Percentiles rank a stretch among this genome's conserved stretches.
These are phyloP conservation scores for Monodelphis domestica DNA, from an alignment of 2,797 vertebrate genomes.

Conservation along the genomic window DNA sequence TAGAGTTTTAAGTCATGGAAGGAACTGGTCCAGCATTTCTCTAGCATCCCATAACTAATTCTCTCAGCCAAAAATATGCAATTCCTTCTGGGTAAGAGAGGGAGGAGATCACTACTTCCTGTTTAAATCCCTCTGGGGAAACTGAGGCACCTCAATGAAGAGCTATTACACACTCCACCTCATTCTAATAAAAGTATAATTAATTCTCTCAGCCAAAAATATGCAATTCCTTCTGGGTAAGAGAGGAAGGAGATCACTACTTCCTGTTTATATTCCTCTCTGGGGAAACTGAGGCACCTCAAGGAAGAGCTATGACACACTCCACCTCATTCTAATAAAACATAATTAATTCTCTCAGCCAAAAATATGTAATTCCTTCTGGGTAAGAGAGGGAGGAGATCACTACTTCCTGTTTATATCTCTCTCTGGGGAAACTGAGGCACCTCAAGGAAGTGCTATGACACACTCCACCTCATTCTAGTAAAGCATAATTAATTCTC, in stretches of 20 bases:
- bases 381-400: background rate
- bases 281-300: background rate
- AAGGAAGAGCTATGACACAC: background rate
- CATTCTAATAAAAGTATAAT: background rate
- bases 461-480: background rate
- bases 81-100: too few relatives aligned
- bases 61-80: too few relatives aligned
- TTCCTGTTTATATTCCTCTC: too few relatives aligned
- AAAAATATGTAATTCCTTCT: background rate
- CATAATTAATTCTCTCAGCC: background rate
- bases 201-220: too few relatives aligned
- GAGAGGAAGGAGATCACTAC: too few relatives aligned
- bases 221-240: too few relatives aligned
- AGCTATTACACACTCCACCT: background rate
- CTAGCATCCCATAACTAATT: background rate
- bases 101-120: too few relatives aligned
- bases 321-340: background rate
- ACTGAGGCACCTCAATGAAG: background rate
- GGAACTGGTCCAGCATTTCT: background rate
- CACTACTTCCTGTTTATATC: background rate
- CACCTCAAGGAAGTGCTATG: background rate
- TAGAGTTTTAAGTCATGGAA: background rate
- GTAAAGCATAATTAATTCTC: background rate
- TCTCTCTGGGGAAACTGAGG: background rate
- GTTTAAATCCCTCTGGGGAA: too few relatives aligned